Evolutionary conservation across 1,140 invertebrate species (phyloP), one percentile per base, ranked within the genome.

Genomic region (Aphidius ervi): DNA sequence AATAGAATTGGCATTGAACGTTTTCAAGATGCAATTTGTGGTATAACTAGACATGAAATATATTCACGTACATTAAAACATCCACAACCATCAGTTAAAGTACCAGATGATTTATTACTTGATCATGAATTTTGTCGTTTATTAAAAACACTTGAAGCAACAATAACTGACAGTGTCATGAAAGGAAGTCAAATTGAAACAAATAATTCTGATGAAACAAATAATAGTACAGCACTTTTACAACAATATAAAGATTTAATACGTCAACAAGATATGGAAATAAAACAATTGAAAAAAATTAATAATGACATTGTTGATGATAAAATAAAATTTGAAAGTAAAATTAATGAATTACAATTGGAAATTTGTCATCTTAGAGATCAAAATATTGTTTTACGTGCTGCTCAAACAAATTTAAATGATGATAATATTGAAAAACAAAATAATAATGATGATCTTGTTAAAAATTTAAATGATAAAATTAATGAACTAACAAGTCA

Each of bases 111-210:
- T 65, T 82, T 98, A 20, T 80, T 97, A 37, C 84, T 99, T 56
- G 97, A 99, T 77, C 94, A 94, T 77, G 93, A 98, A 76, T 99
- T 98, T 81, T 97, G 94, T 70, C 87, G 87, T 70, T 78, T 97
- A 9, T 93, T 92, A 67, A 94, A 93, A 81, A 82, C 82, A 8
- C 73, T 91, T 37, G 90, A 93, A 83, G 82, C 80, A 41, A 71
- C 81, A 46, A 81, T 86, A 53, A 71, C 84, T 41, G 84, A 88
- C 74, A 82, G 85, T 43, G 82, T 89, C 58, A 64, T 74, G 58
- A 73, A 77, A 50, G 72, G 66, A 46, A 77, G 65, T 58, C 74
- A 64, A 52, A 61, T 59, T 3, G 63, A 71, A 50, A 61, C 67
- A 1, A 74, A 76, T 47, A 80, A 74, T 61, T 75, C 76, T 53